These are phyloP conservation scores for Anaspis maculata DNA, from an alignment of 2,888 invertebrate genomes.

Conservation along the genomic window DNA sequence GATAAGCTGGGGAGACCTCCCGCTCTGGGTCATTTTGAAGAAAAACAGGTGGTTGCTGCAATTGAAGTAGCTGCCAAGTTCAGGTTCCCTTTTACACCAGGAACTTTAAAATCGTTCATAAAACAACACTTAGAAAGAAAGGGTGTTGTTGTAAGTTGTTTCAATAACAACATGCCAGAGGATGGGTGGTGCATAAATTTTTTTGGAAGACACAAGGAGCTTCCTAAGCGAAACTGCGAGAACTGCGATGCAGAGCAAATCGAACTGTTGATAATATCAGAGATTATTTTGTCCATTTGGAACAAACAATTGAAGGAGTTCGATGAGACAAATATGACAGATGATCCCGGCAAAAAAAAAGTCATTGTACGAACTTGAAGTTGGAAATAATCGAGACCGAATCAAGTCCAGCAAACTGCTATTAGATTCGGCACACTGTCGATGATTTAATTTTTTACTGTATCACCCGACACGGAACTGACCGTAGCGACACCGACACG, in stretches of 20 bases:
- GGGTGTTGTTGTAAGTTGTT: neutral
- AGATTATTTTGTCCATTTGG: neutral
- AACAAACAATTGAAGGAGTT: neutral
- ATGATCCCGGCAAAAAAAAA: no score
- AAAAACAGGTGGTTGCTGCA: neutral
- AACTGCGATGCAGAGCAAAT: neutral
- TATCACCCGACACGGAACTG: no score
- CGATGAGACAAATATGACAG: no score
- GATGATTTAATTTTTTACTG: no score
- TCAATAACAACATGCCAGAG: neutral
- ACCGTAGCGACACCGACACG: no score
- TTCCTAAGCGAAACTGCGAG: neutral
- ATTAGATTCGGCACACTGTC: no score
- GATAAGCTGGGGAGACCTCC: neutral
- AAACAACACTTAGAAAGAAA: neutral
- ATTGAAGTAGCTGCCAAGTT: neutral
- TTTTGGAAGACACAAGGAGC: neutral
- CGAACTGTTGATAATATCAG: neutral
- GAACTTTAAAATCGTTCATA: neutral
- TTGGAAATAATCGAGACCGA: no score
- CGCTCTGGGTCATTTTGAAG: neutral
- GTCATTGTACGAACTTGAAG: no score
- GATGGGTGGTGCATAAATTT: neutral
- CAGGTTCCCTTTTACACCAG: neutral
- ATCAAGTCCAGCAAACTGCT: no score